Evolutionary conservation across 1,140 invertebrate species (phyloP).

Genomic region (Sesamia nonagrioides): DNA sequence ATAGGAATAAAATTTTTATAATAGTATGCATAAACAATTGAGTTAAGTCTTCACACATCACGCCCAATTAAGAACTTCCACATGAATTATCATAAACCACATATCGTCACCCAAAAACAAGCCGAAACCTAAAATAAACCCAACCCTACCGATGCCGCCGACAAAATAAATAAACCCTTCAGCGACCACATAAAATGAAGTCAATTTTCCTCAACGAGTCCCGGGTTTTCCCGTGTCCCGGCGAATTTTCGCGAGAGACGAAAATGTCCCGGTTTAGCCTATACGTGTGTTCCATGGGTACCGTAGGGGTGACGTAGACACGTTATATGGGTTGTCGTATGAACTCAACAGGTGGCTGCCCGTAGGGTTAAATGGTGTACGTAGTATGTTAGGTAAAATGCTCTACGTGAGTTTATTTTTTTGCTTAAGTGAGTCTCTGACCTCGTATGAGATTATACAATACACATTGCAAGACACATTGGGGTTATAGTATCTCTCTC

Average conservation of each 20-base stretch:
- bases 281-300: conserved; percentile 60
- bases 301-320: conserved; percentile 70
- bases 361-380: conserved; percentile 81
- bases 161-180: conserved; percentile 74
- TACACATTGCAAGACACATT: too few relatives aligned
- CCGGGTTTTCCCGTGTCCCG: conserved; percentile 57
- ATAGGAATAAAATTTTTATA: too few relatives aligned
- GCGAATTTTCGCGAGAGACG: conserved; percentile 67
- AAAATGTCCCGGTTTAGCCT: conserved; percentile 60
- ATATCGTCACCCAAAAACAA: neutral
- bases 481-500: too few relatives aligned
- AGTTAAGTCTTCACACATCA: neutral
- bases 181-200: conserved; percentile 69
- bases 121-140: conserved; percentile 44
- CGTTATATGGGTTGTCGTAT: conserved; percentile 80
- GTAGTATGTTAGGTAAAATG: conserved; percentile 51
- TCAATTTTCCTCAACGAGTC: conserved; percentile 75
- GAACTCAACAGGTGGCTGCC: conserved; percentile 81
- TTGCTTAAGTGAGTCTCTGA: neutral
- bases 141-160: conserved; percentile 70
- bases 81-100: neutral
- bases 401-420: conserved; percentile 62
- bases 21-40: too few relatives aligned
- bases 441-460: too few relatives aligned
- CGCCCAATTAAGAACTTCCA: neutral